A percentile compares a stretch with the other conserved stretches of the same genome.
phyloP scores from a whole-genome alignment of 1,140 invertebrate genomes.

The Rhagoletis zephyria region DNA sequence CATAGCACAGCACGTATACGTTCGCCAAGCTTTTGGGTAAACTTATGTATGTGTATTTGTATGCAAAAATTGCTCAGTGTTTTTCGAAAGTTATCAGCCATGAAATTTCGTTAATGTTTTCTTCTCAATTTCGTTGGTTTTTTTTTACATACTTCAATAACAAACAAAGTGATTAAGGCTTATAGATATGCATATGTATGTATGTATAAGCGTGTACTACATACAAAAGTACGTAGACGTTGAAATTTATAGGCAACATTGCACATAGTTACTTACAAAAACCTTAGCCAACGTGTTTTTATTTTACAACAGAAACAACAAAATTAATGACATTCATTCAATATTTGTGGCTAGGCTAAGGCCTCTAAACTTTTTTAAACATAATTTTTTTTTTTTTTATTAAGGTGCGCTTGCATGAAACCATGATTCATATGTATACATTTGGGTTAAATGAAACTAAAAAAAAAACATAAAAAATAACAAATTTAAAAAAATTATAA shows the following conservation, averaged over 20 bases:
- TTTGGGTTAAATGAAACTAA: too few species aligned
- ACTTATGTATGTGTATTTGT: background rate
- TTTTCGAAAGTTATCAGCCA: slow-evolving; percentile 49
- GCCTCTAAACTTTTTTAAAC: too few species aligned
- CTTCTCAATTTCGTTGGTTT: slow-evolving; percentile 29
- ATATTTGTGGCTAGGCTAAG: too few species aligned
- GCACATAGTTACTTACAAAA: too few species aligned
- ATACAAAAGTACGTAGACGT: too few species aligned
- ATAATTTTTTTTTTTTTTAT: too few species aligned
- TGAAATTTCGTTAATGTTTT: slow-evolving; percentile 49
- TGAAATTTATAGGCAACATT: too few species aligned
- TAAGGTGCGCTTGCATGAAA: too few species aligned
- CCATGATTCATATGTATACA: too few species aligned
- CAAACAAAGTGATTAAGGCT: background rate
- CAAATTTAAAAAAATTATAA: too few species aligned
- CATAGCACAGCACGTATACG: background rate
- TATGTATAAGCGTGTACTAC: background rate
- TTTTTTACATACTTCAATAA: background rate
- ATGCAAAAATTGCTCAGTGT: background rate
- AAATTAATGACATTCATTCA: background rate
- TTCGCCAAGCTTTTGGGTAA: background rate
- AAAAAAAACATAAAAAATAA: too few species aligned
- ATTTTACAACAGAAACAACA: background rate
- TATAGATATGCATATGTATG: background rate
- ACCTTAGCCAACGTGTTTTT: background rate